Base-by-base conservation (phyloP, 2,797 vertebrate species). In the Paguma larvata region DNA sequence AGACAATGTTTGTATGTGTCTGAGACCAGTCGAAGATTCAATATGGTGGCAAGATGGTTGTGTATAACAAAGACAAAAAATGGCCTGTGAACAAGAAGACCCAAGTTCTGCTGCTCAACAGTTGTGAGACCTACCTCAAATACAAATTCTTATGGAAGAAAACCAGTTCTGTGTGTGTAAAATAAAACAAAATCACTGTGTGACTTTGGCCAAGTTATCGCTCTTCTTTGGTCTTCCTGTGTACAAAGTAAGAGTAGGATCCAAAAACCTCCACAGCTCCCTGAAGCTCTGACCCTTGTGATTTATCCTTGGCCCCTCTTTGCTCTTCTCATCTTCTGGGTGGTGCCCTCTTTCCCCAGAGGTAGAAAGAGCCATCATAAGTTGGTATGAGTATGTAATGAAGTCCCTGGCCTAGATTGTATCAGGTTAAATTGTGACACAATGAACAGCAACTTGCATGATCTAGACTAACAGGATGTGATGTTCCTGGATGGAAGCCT, bases 141-240 rank as follows among this genome's bases (percentile, higher is more conserved):
- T 25, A 85, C 56, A 97, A 78, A 96, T 53, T 75, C 6, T 73
- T 44, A 78, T 14, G 67, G 82, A 91, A 78, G 78, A 88, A 97
- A 85, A 83, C 30, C 13, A 86, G 32, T 10, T 44, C 4, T 80
- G n/a, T 90, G 53, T 27, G 7, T 70, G 38, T 80, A 19, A 80
- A 68, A 68, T 25, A 38, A 87, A 48, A 80, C 75, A 80, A 95
- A 91, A 93, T 62, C 93, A 89, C 2, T 21, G 4, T 59, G 19
- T 87, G 82, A 88, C 23, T 83, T n/a, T 73, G 73, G 48, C 63
- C 77, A 84, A 77, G 75, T 65, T 67, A 70, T 30, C 53, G 14
- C 6, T 48, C n/a, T 34, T 89, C 94, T 85, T 38, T 88, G 78
- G n/a, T 18, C 46, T 95, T 85, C 65, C 53, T 32, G 65, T 65